Conservation (phyloP, 2,797 vertebrate species). For the Aldrovandia affinis region DNA sequence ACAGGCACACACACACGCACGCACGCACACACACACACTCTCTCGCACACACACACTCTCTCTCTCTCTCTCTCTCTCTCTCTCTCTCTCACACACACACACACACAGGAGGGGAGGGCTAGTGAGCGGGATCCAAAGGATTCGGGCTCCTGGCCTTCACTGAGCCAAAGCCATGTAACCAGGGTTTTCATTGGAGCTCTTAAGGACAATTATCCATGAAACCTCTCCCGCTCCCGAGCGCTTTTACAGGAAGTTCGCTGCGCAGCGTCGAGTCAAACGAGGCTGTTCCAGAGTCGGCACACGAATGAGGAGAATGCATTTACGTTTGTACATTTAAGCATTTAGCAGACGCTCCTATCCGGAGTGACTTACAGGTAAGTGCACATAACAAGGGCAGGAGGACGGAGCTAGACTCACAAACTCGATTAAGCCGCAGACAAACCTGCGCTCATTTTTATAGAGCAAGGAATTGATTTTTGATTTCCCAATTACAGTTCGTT, state of each 20-base stretch:
- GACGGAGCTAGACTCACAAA: not conserved
- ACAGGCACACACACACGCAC: too few relatives aligned
- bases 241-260: slow-evolving; percentile 20
- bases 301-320: not conserved
- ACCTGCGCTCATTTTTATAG: not conserved
- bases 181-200: slow-evolving; percentile 28
- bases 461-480: not conserved
- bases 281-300: not conserved
- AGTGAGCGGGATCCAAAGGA: too few relatives aligned
- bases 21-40: too few relatives aligned
- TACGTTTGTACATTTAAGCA: not conserved
- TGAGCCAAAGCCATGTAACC: slow-evolving; percentile 3
- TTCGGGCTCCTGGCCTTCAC: too few relatives aligned
- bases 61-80: too few relatives aligned
- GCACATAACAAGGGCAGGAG: not conserved
- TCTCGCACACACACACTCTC: too few relatives aligned
- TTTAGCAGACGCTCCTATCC: too few relatives aligned
- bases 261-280: not conserved
- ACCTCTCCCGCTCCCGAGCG: not conserved
- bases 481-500: not conserved
- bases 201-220: slow-evolving; percentile 20
- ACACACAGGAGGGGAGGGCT: too few relatives aligned
- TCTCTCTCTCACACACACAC: too few relatives aligned
- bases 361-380: too few relatives aligned
- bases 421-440: not conserved